A percentile compares a stretch with the other conserved stretches of the same genome.
Evolutionary conservation across 2,113 vertebrate species (phyloP).

Genomic region (Gymnorhina tibicen): DNA sequence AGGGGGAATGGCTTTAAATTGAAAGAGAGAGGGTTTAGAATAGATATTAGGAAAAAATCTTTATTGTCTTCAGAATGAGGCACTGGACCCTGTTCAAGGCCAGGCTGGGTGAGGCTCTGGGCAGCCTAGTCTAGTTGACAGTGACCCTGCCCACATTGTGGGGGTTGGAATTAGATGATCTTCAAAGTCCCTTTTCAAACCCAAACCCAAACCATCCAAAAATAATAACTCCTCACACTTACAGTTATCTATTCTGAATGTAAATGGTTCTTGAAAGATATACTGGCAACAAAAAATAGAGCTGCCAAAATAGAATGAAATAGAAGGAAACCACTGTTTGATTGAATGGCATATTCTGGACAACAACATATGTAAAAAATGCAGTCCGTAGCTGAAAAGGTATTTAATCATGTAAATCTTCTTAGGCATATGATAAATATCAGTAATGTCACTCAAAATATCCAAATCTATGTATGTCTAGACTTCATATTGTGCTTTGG

Average conservation of each 20-base stretch:
- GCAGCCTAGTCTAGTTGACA: neutral
- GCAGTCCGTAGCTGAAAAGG: neutral
- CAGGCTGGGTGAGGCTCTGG: neutral
- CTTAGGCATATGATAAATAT: neutral
- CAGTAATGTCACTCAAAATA: neutral
- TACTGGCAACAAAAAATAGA: neutral
- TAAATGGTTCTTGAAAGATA: neutral
- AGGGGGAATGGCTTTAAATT: neutral
- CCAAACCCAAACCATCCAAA: neutral
- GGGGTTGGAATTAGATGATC: neutral
- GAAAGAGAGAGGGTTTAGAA: neutral
- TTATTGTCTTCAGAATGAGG: neutral
- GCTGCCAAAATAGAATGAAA: neutral
- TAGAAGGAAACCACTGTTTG: neutral
- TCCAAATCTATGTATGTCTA: neutral
- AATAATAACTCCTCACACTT: neutral
- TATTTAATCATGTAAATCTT: neutral
- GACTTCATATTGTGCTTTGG: neutral
- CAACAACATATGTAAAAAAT: neutral
- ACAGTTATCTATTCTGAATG: neutral
- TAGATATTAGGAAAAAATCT: neutral
- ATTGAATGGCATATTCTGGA: neutral
- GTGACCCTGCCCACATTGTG: neutral
- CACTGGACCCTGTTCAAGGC: neutral
- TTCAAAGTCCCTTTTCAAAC: neutral